phyloP scores from a whole-genome alignment of 1,140 invertebrate species.

The Drosophila truncata region DNA sequence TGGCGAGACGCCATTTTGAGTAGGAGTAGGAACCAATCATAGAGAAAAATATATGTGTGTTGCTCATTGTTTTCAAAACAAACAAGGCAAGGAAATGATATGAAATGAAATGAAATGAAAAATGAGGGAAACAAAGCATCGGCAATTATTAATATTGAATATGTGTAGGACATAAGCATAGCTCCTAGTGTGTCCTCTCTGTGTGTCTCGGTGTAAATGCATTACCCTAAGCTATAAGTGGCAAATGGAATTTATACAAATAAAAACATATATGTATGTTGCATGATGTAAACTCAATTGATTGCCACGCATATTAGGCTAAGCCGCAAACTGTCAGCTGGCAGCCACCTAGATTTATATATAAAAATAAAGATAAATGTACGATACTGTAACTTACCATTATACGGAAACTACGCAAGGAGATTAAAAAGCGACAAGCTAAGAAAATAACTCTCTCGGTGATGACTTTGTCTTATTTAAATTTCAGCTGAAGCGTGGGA shows the following conservation, averaged over 20 bases:
- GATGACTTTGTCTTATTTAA: conserved; percentile 63
- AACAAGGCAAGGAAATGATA: conserved; percentile 46
- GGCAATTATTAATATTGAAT: conserved; percentile 82
- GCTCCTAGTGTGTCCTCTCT: conserved; percentile 51
- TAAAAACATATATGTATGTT: conserved; percentile 1
- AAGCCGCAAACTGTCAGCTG: conserved; percentile 41
- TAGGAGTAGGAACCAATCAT: conserved; percentile 25
- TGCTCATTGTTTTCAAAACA: conserved; percentile 81
- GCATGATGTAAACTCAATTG: conserved; percentile 27
- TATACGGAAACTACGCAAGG: conserved; percentile 50
- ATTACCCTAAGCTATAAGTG: conserved; percentile 37
- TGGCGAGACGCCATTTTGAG: conserved; percentile 21
- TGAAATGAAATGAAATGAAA: conserved; percentile 10
- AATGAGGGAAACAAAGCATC: conserved; percentile 33
- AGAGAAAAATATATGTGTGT: conserved; percentile 37
- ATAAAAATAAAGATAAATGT: conserved; percentile 27
- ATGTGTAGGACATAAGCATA: conserved; percentile 60
- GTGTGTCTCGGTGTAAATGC: conserved; percentile 47
- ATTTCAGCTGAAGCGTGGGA: conserved; percentile 51
- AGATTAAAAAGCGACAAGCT: conserved; percentile 65
- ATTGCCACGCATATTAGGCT: conserved; percentile 52
- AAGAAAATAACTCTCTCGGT: conserved; percentile 33
- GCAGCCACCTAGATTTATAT: conserved; percentile 62
- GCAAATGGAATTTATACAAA: conserved; percentile 28
- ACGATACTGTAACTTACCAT: conserved; percentile 58